Percentiles rank a stretch among this genome's conserved stretches.
Evolutionary conservation across 2,888 invertebrate species (phyloP).

Genomic region (Scaptodrosophila latifasciaeformis): DNA sequence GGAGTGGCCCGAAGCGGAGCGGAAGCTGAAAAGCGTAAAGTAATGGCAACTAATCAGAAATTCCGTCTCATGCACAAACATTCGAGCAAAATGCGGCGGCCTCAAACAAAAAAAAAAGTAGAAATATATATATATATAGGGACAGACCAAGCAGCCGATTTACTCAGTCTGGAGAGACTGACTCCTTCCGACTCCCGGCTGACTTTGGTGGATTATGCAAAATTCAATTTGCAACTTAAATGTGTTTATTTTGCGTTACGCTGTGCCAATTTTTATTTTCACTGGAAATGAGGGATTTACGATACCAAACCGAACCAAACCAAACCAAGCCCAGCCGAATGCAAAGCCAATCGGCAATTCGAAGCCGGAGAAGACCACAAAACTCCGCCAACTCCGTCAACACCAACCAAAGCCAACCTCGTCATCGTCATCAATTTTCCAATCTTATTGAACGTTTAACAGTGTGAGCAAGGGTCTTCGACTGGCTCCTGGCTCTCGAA

Average conservation of each 20-base stretch:
- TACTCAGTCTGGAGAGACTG: neutral
- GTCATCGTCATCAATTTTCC: conserved; percentile 67
- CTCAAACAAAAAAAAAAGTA: conserved; percentile 9
- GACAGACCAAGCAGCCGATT: no score
- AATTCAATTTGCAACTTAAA: conserved; percentile 74
- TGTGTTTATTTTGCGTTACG: conserved; percentile 73
- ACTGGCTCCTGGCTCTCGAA: conserved; percentile 51
- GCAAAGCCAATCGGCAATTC: conserved; percentile 4
- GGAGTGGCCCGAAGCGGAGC: conserved; percentile 11
- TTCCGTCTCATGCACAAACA: conserved; percentile 63
- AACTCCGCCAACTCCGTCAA: conserved; percentile 5
- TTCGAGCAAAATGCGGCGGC: no score
- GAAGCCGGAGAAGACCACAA: conserved; percentile 8
- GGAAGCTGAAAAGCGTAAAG: no score
- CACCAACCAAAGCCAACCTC: conserved; percentile 42
- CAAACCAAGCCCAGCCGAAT: conserved; percentile 11
- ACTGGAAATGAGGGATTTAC: conserved; percentile 67
- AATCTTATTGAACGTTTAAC: conserved; percentile 70
- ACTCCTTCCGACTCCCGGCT: conserved; percentile 20
- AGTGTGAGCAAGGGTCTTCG: conserved; percentile 37
- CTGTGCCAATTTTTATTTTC: conserved; percentile 67
- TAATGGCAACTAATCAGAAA: conserved; percentile 62
- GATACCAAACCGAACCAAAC: conserved; percentile 24
- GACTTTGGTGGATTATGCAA: conserved; percentile 65
- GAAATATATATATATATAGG: no score